Base-by-base conservation (phyloP, 2,113 vertebrate species). In the Eurystomus gularis region DNA sequence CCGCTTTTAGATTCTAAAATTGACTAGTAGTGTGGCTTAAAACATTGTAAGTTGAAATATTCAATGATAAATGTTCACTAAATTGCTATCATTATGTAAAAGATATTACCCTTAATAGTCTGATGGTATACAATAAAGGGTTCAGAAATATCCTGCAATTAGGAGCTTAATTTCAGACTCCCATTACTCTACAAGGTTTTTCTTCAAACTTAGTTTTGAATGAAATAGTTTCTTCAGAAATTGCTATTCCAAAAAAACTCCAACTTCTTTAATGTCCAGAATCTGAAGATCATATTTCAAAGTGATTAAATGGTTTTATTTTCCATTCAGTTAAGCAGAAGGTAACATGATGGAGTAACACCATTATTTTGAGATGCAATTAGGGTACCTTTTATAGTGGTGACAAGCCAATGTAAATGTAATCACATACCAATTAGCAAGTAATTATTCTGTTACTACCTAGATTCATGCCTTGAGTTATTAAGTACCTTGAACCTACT, bases 401-500 rank as follows among this genome's bases (percentile, higher is more conserved):
- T 97, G 97, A 97, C 95, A 97, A 69, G 44, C 65, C 88, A 96
- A 93, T 55, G 86, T 95, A 97, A 97, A 97, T 91, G 95, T 94
- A 98, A 98, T 97, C 96, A n/a, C 29, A 90, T 44, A 83, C 70
- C 91, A 98, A 97, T 98, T 98, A 98, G 54, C 58, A 91, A 75
- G 65, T 90, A 93, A 98, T 98, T 98, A 97, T 95, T 82, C 73
- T 77, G 11, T 93, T 97, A 80, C 82, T 93, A 82, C 82, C 72
- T 86, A 88, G 75, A 93, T 88, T 91, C 91, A 96, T 91, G 86
- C 69, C 86, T 86, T 84, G 60, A 79, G 80, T 96, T 87, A 94
- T 33, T 69, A 95, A 88, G 82, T 83, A 94, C 76, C 42, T 57
- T 80, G 48, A 93, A 94, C 51, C 78, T 95, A 80, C 62, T 61